A percentile compares a stretch with the other conserved stretches of the same genome.
Evolutionary conservation across 1,140 invertebrate genomes (phyloP).

Genomic region (Sesamia nonagrioides): DNA sequence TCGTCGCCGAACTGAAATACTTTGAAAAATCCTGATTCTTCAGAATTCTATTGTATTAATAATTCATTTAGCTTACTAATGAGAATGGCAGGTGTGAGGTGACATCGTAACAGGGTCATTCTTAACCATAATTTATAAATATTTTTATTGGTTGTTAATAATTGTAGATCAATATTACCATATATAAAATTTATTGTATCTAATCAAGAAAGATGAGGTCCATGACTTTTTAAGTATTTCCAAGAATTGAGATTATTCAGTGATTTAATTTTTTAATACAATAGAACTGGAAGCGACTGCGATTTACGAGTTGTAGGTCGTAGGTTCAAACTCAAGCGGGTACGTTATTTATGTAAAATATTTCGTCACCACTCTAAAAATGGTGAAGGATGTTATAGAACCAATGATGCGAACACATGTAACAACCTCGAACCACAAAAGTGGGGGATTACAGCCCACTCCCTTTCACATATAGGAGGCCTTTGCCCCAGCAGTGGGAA

Average conservation of each 20-base stretch:
- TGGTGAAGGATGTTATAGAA: too few species aligned
- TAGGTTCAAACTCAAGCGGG: too few species aligned
- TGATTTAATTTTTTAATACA: not conserved
- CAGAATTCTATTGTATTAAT: slow-evolving; percentile 25
- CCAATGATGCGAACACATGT: too few species aligned
- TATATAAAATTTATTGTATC: not conserved
- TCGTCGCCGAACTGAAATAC: not conserved
- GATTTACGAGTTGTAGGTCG: too few species aligned
- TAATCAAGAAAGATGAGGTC: not conserved
- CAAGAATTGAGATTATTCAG: not conserved
- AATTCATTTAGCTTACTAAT: slow-evolving; percentile 9
- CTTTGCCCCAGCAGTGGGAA: too few species aligned
- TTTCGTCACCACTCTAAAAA: too few species aligned
- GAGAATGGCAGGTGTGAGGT: not conserved
- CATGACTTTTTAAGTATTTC: slow-evolving; percentile 1
- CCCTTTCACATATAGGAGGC: too few species aligned
- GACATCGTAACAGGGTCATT: not conserved
- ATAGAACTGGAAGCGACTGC: too few species aligned
- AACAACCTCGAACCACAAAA: too few species aligned
- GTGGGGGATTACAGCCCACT: too few species aligned
- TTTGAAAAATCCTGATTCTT: slow-evolving; percentile 7
- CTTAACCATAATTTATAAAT: slow-evolving; percentile 13
- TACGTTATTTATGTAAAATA: too few species aligned
- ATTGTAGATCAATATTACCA: slow-evolving; percentile 15
- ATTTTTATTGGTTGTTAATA: slow-evolving; percentile 12